Percentiles rank a stretch among this genome's conserved stretches.
Conservation (phyloP, 1,140 invertebrate genomes). For the Drosophila simulans region DNA sequence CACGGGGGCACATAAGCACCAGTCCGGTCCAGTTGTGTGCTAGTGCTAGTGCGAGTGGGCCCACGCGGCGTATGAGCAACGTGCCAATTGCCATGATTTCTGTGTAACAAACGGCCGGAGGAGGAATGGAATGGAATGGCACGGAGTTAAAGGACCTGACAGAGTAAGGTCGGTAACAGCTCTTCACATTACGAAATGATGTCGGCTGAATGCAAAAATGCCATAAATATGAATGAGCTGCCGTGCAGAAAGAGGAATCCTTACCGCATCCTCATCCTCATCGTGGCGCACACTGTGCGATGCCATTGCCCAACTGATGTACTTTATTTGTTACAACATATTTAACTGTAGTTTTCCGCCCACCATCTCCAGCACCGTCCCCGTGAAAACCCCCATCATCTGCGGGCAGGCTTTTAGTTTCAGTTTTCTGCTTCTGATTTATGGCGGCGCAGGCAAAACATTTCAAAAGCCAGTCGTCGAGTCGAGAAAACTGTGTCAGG, state of each 20-base stretch:
- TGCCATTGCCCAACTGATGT: conserved; percentile 59
- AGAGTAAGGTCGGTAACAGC: conserved; percentile 52
- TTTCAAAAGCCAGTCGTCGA: conserved; percentile 74
- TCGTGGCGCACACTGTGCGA: background rate
- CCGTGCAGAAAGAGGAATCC: conserved; percentile 54
- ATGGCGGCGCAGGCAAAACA: conserved; percentile 73
- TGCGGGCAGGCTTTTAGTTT: conserved; percentile 64
- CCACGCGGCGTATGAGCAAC: conserved; percentile 74
- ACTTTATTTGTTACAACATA: conserved; percentile 83
- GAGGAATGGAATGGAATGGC: no score
- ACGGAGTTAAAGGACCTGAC: conserved; percentile 2
- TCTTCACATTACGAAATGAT: conserved; percentile 82
- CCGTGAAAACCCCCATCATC: conserved; percentile 2
- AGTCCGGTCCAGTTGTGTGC: conserved; percentile 35
- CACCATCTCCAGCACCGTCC: background rate
- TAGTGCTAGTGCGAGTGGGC: background rate
- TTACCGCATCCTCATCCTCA: conserved; percentile 18
- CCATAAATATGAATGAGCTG: conserved; percentile 83
- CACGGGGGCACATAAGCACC: background rate
- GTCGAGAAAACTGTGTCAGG: conserved; percentile 48
- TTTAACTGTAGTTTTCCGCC: conserved; percentile 75
- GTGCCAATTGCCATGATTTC: conserved; percentile 78
- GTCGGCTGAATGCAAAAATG: conserved; percentile 79
- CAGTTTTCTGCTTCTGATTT: conserved; percentile 77
- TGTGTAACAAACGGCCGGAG: background rate